Conservation (phyloP, 2,113 vertebrate species). For the Falcunculus frontatus region DNA sequence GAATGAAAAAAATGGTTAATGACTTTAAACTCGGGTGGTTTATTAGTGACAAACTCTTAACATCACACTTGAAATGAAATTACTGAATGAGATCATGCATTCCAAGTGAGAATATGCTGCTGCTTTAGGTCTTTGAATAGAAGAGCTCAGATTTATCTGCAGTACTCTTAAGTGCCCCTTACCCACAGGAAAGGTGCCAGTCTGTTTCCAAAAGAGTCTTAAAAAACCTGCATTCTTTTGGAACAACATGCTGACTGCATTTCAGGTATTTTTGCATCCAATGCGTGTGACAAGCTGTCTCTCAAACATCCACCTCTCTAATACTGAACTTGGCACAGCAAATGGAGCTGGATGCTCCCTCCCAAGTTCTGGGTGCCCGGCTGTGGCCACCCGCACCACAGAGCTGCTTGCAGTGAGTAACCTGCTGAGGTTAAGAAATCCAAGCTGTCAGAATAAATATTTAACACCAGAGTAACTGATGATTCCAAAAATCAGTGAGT, state of each 20-base stretch:
- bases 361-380: background rate
- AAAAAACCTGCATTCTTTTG: background rate
- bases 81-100: accelerated
- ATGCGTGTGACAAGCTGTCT: background rate
- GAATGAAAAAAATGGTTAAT: background rate
- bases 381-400: background rate
- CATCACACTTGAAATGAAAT: background rate
- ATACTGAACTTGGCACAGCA: background rate
- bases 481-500: background rate
- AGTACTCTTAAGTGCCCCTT: background rate
- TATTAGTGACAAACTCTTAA: background rate
- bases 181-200: background rate
- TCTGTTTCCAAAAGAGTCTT: background rate
- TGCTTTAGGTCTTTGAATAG: background rate
- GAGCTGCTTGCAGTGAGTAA: background rate
- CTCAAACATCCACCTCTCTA: background rate
- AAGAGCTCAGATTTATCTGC: background rate
- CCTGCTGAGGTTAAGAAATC: background rate
- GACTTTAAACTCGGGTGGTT: background rate
- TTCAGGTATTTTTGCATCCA: background rate
- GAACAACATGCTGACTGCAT: accelerated
- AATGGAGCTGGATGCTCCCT: background rate
- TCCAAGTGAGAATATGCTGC: background rate
- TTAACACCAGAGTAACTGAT: background rate
- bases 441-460: background rate